Base-by-base conservation (phyloP, 2,888 invertebrate genomes). In the Cerceris rybyensis region DNA sequence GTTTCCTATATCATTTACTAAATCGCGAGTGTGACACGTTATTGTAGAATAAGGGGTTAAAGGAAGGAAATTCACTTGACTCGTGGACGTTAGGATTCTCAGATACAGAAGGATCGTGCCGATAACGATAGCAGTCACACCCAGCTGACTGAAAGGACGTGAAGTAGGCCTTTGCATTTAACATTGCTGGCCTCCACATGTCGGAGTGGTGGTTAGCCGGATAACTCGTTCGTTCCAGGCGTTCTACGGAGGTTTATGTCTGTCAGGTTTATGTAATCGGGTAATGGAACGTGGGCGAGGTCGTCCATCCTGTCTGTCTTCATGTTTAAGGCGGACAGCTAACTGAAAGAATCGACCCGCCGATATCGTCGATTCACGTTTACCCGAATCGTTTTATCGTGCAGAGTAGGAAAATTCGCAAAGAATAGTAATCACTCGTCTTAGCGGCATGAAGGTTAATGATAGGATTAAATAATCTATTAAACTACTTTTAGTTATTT, bases 281-380 rank as follows among this genome's bases (percentile, higher is more conserved):
- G 82, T 86, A 88, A 88, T 84, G 81, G 82, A 73, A 83, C 82
- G 88, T 87, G 80, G 87, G 88, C 88, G 88, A 86, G 83, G 87
- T 86, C 80, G 79, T 84, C 76, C 81, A 78, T 86, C 81, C 77
- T 79, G 73, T 71, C 71, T 79, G 76, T 81, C 80, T 69, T 70
- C 79, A 72, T 59, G 69, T 79, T 72, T 67, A 61, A 71, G 50
- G 58, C 60, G 66, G 65, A 63, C 14, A 16, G 52, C 28, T 57
- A 67, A 50, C 46, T n/a, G 46, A 39, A 59, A 42, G 58, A 54
- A 16, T 9, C 8, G 13, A 16, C n/a, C 7, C 7, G n/a, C 39
- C 6, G 41, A 13, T 2, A 7, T 11, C 41, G 6, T 39, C 50
- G 46, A 69, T 46, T 8, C 8, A 11, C 49, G 41, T 54, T 8